Percentiles rank a stretch among this genome's conserved stretches.
Evolutionary conservation across 2,888 invertebrate species (phyloP).

Genomic region (Heterodera filipjevi): DNA sequence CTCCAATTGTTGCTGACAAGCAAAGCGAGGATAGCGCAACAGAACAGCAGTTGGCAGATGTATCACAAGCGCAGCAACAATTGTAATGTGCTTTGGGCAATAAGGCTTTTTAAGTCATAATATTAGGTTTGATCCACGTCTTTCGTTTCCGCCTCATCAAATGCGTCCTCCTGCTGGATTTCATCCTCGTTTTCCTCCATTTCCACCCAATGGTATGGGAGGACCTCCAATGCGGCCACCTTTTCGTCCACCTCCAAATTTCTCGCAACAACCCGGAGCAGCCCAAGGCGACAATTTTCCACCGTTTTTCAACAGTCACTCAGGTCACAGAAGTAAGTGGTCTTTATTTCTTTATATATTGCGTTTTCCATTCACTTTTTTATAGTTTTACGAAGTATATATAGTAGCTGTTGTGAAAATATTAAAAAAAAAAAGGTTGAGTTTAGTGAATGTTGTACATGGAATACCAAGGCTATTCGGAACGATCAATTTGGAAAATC

Average conservation of each 20-base stretch:
- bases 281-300: conserved; percentile 22
- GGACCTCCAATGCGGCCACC: conserved; percentile 15
- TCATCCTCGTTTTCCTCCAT: conserved; percentile 9
- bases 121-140: background rate
- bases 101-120: background rate
- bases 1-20: background rate
- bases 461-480: conserved; percentile 8
- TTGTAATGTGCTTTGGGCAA: background rate
- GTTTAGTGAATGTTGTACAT: background rate
- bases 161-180: background rate
- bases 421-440: background rate
- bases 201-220: conserved; percentile 3
- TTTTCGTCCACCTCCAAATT: conserved; percentile 4
- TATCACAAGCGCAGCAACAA: background rate
- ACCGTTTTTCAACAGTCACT: conserved; percentile 38
- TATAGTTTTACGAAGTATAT: too few relatives aligned
- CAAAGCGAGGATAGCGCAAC: background rate
- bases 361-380: too few relatives aligned
- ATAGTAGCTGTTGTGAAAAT: too few relatives aligned
- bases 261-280: background rate
- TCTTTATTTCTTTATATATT: background rate
- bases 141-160: conserved; percentile 8
- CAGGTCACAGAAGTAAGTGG: conserved; percentile 8
- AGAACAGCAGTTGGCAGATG: background rate
- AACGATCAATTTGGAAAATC: background rate